Percentiles rank a stretch among this genome's conserved stretches.
Evolutionary conservation across 2,113 vertebrate species (phyloP).

Genomic region (Damaliscus lunatus): DNA sequence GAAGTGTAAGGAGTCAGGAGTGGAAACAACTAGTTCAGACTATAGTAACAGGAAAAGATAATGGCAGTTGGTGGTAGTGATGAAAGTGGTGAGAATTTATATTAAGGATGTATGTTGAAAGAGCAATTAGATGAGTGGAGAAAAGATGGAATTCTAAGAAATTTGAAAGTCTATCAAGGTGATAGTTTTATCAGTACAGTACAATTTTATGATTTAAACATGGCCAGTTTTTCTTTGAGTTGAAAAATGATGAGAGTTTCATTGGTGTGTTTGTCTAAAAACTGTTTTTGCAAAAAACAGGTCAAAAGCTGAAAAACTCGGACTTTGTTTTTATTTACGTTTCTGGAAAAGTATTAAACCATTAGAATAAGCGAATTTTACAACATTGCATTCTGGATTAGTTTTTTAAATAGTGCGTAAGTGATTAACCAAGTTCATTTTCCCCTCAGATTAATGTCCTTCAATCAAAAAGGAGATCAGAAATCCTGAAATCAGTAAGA

Average conservation of each 20-base stretch:
- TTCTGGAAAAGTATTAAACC: slow-evolving; percentile 14
- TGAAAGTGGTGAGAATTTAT: not conserved
- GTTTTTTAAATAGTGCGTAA: not conserved
- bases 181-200: not conserved
- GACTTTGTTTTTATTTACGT: slow-evolving; percentile 21
- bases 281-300: not conserved
- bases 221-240: not conserved
- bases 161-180: not conserved
- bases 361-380: not conserved
- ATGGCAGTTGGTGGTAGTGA: not conserved
- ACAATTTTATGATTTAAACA: not conserved
- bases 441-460: slow-evolving; percentile 93
- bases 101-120: not conserved
- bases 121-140: not conserved
- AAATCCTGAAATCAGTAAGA: slow-evolving; percentile 98
- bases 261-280: not conserved
- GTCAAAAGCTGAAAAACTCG: not conserved
- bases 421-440: slow-evolving; percentile 47
- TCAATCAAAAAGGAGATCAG: slow-evolving; percentile 96
- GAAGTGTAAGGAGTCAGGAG: not conserved
- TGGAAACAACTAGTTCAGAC: not conserved
- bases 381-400: not conserved
- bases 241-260: not conserved
- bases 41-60: not conserved
- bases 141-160: not conserved